phyloP scores from a whole-genome alignment of 2,888 invertebrate genomes.

The Ommatoiulus sabulosus region DNA sequence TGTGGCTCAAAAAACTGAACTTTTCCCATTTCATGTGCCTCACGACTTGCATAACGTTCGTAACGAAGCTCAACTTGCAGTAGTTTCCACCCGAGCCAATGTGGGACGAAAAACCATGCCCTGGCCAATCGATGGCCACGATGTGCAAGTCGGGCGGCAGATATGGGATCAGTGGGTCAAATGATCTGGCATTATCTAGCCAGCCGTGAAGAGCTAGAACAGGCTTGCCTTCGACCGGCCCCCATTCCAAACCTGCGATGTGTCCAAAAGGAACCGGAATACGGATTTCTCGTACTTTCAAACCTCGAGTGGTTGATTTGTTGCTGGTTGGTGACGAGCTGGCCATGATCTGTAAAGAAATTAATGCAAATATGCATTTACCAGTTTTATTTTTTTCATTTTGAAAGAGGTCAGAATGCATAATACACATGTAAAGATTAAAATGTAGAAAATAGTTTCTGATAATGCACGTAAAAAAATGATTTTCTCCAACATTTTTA shows the following conservation, averaged over 20 bases:
- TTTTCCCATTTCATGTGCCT: conserved; percentile 58
- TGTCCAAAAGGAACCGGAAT: conserved; percentile 51
- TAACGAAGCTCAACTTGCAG: conserved; percentile 55
- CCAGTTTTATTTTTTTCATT: not conserved
- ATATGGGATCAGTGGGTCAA: conserved; percentile 58
- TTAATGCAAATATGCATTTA: not conserved
- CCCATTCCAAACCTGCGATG: conserved; percentile 55
- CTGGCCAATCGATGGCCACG: conserved; percentile 59
- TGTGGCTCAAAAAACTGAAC: conserved; percentile 62
- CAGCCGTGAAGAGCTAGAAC: conserved; percentile 60
- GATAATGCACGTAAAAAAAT: not conserved
- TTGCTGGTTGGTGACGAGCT: not conserved
- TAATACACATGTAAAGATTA: no score
- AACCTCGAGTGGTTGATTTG: not conserved
- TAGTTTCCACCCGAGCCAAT: conserved; percentile 58
- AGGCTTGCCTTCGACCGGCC: conserved; percentile 51
- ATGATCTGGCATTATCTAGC: conserved; percentile 60
- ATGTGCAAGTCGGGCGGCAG: conserved; percentile 57
- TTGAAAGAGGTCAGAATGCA: not conserved
- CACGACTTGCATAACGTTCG: conserved; percentile 52
- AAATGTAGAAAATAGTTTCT: not conserved
- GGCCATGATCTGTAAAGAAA: not conserved
- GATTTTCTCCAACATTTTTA: no score
- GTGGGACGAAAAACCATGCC: conserved; percentile 60
- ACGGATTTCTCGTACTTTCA: conserved; percentile 5